phyloP scores from a whole-genome alignment of 2,888 invertebrate species.

The Athripsodes cinereus region DNA sequence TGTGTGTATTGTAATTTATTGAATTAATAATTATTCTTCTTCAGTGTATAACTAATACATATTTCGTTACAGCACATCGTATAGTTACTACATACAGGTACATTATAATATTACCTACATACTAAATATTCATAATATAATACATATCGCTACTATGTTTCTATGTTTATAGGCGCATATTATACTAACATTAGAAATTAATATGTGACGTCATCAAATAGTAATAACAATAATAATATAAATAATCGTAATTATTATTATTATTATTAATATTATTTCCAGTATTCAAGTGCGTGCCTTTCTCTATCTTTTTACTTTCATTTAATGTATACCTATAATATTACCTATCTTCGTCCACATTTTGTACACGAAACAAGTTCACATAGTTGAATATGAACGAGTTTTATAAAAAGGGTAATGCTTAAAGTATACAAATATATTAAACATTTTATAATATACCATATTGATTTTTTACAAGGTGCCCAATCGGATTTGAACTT shows the following conservation, averaged over 20 bases:
- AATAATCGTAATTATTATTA: not conserved
- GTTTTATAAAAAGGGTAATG: not conserved
- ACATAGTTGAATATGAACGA: not conserved
- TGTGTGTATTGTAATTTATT: too few relatives aligned
- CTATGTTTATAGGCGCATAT: not conserved
- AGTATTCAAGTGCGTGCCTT: slow-evolving; percentile 6
- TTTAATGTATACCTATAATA: not conserved
- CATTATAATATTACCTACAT: too few relatives aligned
- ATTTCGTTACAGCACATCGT: too few relatives aligned
- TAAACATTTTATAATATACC: not conserved
- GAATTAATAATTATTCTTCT: too few relatives aligned
- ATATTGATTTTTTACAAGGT: not conserved
- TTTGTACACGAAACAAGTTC: not conserved
- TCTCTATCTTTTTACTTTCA: slow-evolving; percentile 3
- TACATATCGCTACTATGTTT: not conserved
- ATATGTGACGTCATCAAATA: not conserved
- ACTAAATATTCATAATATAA: too few relatives aligned
- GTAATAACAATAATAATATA: not conserved
- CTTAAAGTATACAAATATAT: not conserved
- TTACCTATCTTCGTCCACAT: not conserved
- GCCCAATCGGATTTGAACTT: not conserved
- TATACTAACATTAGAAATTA: not conserved
- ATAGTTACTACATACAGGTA: too few relatives aligned
- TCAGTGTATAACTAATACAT: too few relatives aligned
- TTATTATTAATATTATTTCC: not conserved